These are phyloP conservation scores for Drosophila buzzatii DNA, from an alignment of 2,888 invertebrate species.

Conservation along the genomic window DNA sequence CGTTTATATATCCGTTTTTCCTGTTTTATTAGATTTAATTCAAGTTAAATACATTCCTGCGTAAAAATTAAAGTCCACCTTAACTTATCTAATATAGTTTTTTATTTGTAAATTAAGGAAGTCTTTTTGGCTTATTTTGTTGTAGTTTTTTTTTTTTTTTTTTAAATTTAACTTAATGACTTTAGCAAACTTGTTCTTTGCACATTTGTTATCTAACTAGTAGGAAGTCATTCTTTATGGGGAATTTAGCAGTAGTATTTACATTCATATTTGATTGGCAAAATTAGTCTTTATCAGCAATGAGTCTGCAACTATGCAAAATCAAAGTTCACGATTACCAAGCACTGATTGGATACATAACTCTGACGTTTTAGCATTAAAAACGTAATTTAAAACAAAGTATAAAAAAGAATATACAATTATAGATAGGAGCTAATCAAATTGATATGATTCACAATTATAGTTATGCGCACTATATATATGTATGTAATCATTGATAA, in stretches of 20 bases:
- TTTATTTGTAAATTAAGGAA: background rate
- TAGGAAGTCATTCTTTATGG: constrained; percentile 2
- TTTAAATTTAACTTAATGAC: too few species aligned
- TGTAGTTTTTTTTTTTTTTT: background rate
- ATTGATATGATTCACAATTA: constrained; percentile 2
- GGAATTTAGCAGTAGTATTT: background rate
- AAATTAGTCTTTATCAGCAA: background rate
- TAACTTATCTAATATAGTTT: background rate
- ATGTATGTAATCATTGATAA: constrained; percentile 4
- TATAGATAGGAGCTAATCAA: constrained; percentile 5
- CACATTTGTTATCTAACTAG: background rate
- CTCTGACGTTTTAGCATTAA: background rate
- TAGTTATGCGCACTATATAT: background rate
- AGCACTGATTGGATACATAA: background rate
- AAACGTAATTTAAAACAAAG: too few species aligned
- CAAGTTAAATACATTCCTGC: too few species aligned
- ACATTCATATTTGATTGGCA: background rate
- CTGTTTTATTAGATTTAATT: too few species aligned
- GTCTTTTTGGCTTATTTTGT: background rate
- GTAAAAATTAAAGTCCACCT: too few species aligned
- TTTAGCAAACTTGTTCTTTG: background rate
- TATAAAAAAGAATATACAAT: too few species aligned
- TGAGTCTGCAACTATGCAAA: background rate
- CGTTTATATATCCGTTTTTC: too few species aligned
- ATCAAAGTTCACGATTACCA: background rate